phyloP scores from a whole-genome alignment of 2,797 vertebrate species.

The Falco berigora region DNA sequence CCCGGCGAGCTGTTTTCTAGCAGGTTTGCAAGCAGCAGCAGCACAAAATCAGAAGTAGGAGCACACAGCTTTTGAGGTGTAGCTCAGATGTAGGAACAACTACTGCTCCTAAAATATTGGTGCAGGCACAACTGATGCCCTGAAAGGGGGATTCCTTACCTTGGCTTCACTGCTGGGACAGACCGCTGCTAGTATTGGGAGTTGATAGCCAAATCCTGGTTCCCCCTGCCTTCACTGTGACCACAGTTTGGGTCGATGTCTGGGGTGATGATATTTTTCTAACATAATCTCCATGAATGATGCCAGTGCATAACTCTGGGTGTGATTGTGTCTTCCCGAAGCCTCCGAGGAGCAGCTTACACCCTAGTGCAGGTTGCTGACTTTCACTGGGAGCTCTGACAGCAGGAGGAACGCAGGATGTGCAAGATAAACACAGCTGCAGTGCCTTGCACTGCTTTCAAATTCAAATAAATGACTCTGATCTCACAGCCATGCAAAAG shows the following conservation, averaged over 20 bases:
- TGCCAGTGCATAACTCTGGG: background rate
- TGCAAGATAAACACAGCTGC: conserved; percentile 62
- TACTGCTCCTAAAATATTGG: background rate
- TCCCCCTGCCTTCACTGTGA: background rate
- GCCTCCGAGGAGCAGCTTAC: background rate
- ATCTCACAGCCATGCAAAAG: background rate
- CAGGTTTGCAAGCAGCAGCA: background rate
- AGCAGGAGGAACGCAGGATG: conserved; percentile 32
- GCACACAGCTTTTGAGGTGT: background rate
- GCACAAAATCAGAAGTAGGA: background rate
- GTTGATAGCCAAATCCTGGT: background rate
- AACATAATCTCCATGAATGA: background rate
- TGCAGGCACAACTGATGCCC: background rate
- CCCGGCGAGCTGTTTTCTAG: background rate
- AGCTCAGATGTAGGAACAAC: background rate
- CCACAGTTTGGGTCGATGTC: background rate
- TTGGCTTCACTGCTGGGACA: background rate
- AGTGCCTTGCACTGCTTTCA: conserved; percentile 11
- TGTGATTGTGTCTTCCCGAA: background rate
- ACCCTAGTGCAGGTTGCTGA: background rate
- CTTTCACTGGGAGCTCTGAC: background rate
- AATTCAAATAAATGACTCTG: background rate
- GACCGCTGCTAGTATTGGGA: accelerated
- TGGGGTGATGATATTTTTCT: background rate
- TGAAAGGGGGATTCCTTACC: background rate